phyloP scores from a whole-genome alignment of 2,888 invertebrate genomes.

The Punctoribates punctum region DNA sequence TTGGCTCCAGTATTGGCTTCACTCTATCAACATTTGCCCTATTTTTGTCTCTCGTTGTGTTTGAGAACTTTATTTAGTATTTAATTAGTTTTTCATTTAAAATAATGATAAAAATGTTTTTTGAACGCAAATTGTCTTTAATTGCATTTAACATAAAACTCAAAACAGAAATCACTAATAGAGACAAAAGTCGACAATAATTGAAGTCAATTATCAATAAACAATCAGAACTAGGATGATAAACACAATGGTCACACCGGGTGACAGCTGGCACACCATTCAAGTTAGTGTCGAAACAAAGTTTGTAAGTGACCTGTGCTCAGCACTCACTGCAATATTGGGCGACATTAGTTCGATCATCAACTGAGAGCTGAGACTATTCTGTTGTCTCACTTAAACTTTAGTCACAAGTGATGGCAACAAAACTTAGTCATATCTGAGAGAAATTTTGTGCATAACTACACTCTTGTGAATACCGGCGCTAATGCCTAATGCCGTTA shows the following conservation, averaged over 20 bases:
- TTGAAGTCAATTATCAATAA: slow-evolving; percentile 8
- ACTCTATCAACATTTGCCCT: slow-evolving; percentile 4
- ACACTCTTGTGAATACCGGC: slow-evolving; percentile 8
- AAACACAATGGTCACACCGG: neutral
- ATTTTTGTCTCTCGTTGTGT: neutral
- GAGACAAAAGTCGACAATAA: neutral
- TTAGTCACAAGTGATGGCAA: slow-evolving; percentile 27
- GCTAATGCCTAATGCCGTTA: slow-evolving; percentile 24
- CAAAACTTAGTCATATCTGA: slow-evolving; percentile 15
- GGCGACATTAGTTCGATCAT: slow-evolving; percentile 3
- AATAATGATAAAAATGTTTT: neutral
- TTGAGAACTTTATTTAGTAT: neutral
- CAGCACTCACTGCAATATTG: neutral
- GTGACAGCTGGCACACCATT: slow-evolving; percentile 22
- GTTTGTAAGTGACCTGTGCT: slow-evolving; percentile 23
- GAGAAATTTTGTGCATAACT: slow-evolving; percentile 16
- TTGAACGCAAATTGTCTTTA: neutral
- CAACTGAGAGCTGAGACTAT: neutral
- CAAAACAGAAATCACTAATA: slow-evolving; percentile 1
- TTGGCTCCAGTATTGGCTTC: neutral
- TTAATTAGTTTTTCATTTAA: slow-evolving; percentile 10
- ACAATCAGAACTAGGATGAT: neutral
- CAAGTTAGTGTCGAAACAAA: neutral
- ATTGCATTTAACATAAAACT: neutral
- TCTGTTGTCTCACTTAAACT: slow-evolving; percentile 16